A percentile compares a stretch with the other conserved stretches of the same genome.
phyloP scores from a whole-genome alignment of 2,113 vertebrate genomes.

The Embiotoca jacksoni region DNA sequence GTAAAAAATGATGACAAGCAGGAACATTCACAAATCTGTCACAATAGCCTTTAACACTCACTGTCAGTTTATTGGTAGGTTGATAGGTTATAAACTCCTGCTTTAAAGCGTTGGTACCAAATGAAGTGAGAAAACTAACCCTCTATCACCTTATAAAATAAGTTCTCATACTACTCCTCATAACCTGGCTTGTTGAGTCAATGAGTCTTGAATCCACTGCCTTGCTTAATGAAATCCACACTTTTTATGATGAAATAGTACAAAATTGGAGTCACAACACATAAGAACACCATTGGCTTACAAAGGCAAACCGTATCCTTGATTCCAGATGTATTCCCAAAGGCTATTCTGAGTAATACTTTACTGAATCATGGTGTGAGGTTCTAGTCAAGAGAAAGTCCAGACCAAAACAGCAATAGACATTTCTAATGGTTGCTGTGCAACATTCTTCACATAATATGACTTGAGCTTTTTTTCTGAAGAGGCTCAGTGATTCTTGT shows the following conservation, averaged over 20 bases:
- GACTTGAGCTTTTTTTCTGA: not conserved
- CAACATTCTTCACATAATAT: not conserved
- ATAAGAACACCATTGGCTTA: not conserved
- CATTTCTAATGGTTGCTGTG: conserved; percentile 2
- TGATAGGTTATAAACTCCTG: not conserved
- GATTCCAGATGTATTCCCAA: not conserved
- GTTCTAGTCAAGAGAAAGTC: conserved; percentile 21
- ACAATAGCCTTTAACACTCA: not conserved
- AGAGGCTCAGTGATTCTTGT: not conserved
- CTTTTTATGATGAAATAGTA: conserved; percentile 1
- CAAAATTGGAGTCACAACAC: not conserved
- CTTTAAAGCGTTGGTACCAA: not conserved
- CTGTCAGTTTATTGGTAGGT: conserved; percentile 10
- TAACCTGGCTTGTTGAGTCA: not conserved
- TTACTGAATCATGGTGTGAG: conserved; percentile 12
- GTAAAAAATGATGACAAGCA: no score
- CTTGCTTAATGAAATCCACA: not conserved
- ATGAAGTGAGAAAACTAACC: not conserved
- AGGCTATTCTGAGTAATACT: not conserved
- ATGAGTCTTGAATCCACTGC: conserved; percentile 10
- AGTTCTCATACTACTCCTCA: not conserved
- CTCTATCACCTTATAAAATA: not conserved
- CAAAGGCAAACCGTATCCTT: not conserved
- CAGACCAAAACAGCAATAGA: not conserved
- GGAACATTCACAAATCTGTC: not conserved